phyloP scores from a whole-genome alignment of 2,888 invertebrate species.

The Julus scanicus region DNA sequence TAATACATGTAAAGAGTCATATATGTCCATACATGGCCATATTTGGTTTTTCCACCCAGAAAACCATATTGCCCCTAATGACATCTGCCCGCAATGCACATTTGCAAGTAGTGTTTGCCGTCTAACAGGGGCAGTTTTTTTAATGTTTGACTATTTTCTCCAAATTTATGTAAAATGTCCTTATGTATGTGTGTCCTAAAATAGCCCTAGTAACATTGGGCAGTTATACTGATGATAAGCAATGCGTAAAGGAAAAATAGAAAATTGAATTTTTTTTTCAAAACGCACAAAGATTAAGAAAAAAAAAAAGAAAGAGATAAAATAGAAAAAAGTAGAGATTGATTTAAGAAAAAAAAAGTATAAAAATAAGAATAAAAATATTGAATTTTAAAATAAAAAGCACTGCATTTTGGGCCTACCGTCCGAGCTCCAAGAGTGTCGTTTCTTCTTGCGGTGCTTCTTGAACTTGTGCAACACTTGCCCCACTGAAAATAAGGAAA shows the following conservation, averaged over 20 bases:
- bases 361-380: background rate
- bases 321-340: background rate
- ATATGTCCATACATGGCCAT: too few relatives aligned
- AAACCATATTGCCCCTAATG: too few relatives aligned
- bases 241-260: background rate
- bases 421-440: conserved; percentile 57
- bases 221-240: background rate
- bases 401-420: conserved; percentile 51
- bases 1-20: too few relatives aligned
- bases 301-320: background rate
- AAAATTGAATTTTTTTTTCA: background rate
- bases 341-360: background rate
- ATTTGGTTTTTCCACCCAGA: too few relatives aligned
- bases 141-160: too few relatives aligned
- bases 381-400: conserved; percentile 20
- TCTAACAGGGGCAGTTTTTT: too few relatives aligned
- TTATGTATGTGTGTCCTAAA: too few relatives aligned
- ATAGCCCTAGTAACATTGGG: background rate
- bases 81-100: too few relatives aligned
- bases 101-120: too few relatives aligned
- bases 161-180: background rate
- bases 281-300: background rate
- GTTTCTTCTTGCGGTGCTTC: conserved; percentile 57
- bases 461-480: conserved; percentile 58
- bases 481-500: conserved; percentile 57